These are phyloP conservation scores for Rhynchomys soricoides DNA, from an alignment of 2,113 vertebrate genomes.

Conservation along the genomic window DNA sequence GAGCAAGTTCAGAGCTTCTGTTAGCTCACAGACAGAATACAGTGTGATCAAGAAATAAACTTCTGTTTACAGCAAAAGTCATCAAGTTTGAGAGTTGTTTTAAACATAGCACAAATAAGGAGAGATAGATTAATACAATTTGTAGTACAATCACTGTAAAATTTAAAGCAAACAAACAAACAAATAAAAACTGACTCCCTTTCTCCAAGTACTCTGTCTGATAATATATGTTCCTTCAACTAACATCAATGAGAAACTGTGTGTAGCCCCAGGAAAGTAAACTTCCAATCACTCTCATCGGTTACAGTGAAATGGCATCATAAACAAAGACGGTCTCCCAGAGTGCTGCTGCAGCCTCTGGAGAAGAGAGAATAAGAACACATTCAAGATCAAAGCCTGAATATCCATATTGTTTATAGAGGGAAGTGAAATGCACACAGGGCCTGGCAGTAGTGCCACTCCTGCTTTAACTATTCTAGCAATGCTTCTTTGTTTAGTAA, in stretches of 20 bases:
- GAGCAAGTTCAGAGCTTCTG: neutral
- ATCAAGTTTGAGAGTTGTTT: neutral
- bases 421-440: neutral
- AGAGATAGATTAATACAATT: neutral
- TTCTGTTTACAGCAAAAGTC: neutral
- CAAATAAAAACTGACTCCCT: neutral
- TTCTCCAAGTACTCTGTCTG: neutral
- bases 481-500: neutral
- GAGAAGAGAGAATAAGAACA: neutral
- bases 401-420: neutral
- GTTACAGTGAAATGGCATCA: neutral
- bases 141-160: neutral
- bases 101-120: neutral
- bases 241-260: neutral
- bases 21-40: neutral
- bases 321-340: neutral
- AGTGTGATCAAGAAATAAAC: neutral
- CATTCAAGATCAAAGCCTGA: neutral
- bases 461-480: neutral
- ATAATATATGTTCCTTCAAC: neutral
- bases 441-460: fast-evolving
- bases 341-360: neutral
- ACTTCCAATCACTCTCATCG: neutral
- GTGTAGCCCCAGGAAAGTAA: neutral
- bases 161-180: neutral